phyloP scores from a whole-genome alignment of 2,113 vertebrate genomes.

The Takifugu bimaculatus region DNA sequence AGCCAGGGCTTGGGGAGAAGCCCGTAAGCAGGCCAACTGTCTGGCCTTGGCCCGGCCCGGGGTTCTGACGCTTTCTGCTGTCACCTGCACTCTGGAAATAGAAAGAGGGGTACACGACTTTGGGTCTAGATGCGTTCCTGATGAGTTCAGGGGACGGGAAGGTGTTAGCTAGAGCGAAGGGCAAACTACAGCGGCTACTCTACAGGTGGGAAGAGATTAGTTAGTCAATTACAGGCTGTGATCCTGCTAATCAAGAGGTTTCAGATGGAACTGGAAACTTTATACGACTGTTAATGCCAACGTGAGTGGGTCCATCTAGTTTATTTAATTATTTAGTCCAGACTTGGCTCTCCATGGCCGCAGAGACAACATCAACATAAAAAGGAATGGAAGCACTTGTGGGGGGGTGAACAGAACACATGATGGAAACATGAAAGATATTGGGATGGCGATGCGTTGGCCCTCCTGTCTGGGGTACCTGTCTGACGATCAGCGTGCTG shows the following conservation, averaged over 20 bases:
- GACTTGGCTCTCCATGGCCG: background rate
- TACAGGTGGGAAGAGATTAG: conserved; percentile 43
- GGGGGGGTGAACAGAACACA: conserved; percentile 1
- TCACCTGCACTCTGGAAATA: conserved; percentile 97
- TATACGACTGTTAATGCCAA: too few relatives aligned
- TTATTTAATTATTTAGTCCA: too few relatives aligned
- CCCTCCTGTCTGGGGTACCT: conserved; percentile 76
- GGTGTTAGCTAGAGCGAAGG: conserved; percentile 60
- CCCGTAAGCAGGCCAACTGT: conserved; percentile 27
- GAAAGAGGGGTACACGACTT: conserved; percentile 90
- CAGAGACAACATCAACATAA: conserved; percentile 22
- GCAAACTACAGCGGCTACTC: conserved; percentile 49
- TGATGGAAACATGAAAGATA: conserved; percentile 1
- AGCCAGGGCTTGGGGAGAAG: conserved; percentile 53
- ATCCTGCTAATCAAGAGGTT: background rate
- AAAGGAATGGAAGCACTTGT: conserved; percentile 19
- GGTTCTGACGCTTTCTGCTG: conserved; percentile 80
- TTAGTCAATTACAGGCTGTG: conserved; percentile 25
- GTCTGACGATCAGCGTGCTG: conserved; percentile 94
- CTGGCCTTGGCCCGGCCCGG: conserved; percentile 28
- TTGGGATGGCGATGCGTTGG: background rate
- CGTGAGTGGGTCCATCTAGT: background rate
- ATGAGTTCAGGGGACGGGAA: conserved; percentile 81
- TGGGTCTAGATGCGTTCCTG: conserved; percentile 82
- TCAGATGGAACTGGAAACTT: too few relatives aligned